Base-by-base conservation (phyloP, 2,797 vertebrate genomes). In the Dermochelys coriacea region DNA sequence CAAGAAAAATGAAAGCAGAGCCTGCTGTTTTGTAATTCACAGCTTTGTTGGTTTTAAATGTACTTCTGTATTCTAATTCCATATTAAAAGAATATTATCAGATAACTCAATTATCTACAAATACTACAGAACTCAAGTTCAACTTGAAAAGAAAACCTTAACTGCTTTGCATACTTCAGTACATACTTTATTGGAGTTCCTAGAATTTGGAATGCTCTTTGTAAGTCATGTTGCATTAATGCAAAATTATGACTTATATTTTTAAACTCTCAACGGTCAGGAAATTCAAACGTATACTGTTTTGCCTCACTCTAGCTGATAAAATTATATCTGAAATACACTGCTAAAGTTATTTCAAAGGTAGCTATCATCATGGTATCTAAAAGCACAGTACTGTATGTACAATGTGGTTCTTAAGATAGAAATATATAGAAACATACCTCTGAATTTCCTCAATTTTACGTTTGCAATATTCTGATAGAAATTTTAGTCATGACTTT, bases 21-120 rank as follows among this genome's bases (percentile, higher is more conserved):
- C 14, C 34, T 68, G 61, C 61, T 68, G 61, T 83, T 12, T 25
- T 88, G 57, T 59, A 78, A 80, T 81, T 92, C 8, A 74, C 88
- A 61, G 47, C 27, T 41, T 1, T 34, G 34, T 68, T 37, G 8
- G 34, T 68, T 68, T 68, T 68, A 68, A 61, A 37, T 83, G 12
- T 80, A 57, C 79, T 47, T 3, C 14, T 49, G 54, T 47, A 51
- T 84, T 95, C 91, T 75, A 80, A 71, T 85, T 41, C n/a, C 0
- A 68, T 68, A 68, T 37, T n/a, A 37, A n/a, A n/a, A 21, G 16
- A 57, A 0, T 81, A 27, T 89, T 79, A 89, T 41, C 47, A 51
- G 61, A 31, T 79, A 64, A 54, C 47, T 16, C 71, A 34, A n/a
- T 6, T 29, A 81, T 2, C 25, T 31, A 29, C 41, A 68, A 52